phyloP scores from a whole-genome alignment of 2,888 invertebrate genomes.

The Ceriagrion tenellum region DNA sequence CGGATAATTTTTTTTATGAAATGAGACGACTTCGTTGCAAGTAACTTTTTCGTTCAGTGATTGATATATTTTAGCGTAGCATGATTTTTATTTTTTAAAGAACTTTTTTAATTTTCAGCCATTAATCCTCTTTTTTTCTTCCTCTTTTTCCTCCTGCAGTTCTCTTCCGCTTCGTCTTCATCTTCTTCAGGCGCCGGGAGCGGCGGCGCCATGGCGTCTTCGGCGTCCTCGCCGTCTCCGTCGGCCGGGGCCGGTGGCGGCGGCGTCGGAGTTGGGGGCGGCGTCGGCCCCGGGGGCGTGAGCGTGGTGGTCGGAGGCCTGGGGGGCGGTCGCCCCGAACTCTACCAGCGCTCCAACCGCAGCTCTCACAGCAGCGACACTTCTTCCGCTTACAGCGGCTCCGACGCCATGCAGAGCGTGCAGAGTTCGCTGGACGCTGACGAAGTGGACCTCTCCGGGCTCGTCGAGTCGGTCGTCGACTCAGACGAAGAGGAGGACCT shows the following conservation, averaged over 20 bases:
- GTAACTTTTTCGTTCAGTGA: too few species aligned
- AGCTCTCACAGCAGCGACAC: slow-evolving; percentile 95
- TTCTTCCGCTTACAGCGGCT: slow-evolving; percentile 97
- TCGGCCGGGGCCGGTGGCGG: slow-evolving; percentile 72
- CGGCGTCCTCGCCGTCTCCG: slow-evolving; percentile 5
- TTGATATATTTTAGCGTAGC: too few species aligned
- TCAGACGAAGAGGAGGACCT: slow-evolving; percentile 97
- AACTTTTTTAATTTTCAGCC: too few species aligned
- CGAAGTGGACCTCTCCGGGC: slow-evolving; percentile 95
- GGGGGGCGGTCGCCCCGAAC: slow-evolving; percentile 82
- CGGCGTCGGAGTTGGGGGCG: slow-evolving; percentile 76
- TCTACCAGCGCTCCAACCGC: slow-evolving; percentile 90
- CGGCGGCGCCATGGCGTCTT: slow-evolving; percentile 73
- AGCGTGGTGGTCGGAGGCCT: slow-evolving; percentile 28
- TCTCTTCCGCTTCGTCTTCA: slow-evolving; percentile 27
- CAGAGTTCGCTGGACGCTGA: slow-evolving; percentile 90
- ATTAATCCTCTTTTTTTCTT: neutral
- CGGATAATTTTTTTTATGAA: too few species aligned
- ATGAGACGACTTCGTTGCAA: too few species aligned
- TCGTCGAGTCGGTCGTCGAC: slow-evolving; percentile 97
- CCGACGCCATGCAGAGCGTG: slow-evolving; percentile 96
- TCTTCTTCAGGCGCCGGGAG: slow-evolving; percentile 52
- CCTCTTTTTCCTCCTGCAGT: neutral
- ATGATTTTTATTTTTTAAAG: too few species aligned
- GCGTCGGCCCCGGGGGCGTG: slow-evolving; percentile 70